Conservation (phyloP, 2,797 vertebrate species). For the Centroberyx gerrardi region DNA sequence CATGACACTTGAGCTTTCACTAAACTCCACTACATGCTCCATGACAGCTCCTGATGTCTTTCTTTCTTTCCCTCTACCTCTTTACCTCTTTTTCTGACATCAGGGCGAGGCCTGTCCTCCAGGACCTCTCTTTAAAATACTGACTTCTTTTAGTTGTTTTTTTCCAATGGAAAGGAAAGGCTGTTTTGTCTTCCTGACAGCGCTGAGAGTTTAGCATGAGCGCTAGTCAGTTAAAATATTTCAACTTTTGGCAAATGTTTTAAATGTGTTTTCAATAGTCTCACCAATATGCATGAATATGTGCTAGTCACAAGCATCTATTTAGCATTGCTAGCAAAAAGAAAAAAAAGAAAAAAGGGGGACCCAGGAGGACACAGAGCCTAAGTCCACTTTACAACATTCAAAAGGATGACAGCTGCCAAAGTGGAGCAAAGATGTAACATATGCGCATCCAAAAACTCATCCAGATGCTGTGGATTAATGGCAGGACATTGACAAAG, state of each 20-base stretch:
- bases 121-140: not conserved
- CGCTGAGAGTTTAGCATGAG: not conserved
- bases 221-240: not conserved
- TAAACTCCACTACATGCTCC: constrained; percentile 66
- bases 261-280: constrained; percentile 1
- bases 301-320: too few species aligned
- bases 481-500: constrained; percentile 44
- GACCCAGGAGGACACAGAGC: not conserved
- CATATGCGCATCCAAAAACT: constrained; percentile 17
- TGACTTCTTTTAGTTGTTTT: not conserved
- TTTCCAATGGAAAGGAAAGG: not conserved
- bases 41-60: constrained; percentile 70
- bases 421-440: not conserved
- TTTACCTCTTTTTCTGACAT: constrained; percentile 16
- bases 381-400: too few species aligned
- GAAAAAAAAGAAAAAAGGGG: not conserved
- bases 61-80: constrained; percentile 47
- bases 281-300: not conserved
- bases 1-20: constrained; percentile 72
- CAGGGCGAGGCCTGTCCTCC: not conserved
- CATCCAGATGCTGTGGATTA: constrained; percentile 49
- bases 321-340: not conserved
- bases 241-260: not conserved
- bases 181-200: not conserved
- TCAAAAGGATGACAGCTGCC: too few species aligned